Conservation (phyloP, 2,113 vertebrate species). For the Sphaerodactylus townsendi region DNA sequence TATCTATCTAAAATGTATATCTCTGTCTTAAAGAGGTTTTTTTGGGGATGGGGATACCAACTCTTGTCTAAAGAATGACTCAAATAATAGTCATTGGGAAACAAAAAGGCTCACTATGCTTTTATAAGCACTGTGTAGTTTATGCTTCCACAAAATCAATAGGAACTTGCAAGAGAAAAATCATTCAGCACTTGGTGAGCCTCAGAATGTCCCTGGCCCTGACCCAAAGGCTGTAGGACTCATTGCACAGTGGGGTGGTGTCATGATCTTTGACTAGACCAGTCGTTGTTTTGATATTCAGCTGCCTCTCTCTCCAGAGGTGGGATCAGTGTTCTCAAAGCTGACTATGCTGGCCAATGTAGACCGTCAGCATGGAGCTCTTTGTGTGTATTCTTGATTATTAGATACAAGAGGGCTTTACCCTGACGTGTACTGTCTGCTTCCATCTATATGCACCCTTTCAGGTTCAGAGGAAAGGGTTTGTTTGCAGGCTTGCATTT, state of each 20-base stretch:
- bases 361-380: background rate
- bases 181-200: background rate
- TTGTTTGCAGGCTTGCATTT: background rate
- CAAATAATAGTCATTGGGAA: accelerated
- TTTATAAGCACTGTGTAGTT: background rate
- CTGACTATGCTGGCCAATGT: background rate
- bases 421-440: background rate
- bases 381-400: background rate
- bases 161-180: background rate
- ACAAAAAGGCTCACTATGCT: accelerated
- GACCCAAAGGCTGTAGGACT: background rate
- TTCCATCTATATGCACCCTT: background rate
- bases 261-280: background rate
- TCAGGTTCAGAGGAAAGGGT: background rate
- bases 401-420: background rate
- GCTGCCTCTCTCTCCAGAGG: background rate
- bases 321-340: background rate
- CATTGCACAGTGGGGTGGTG: background rate
- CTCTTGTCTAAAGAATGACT: background rate
- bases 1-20: too few relatives aligned
- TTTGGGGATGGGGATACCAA: too few relatives aligned
- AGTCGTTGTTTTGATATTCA: background rate
- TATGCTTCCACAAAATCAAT: background rate
- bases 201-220: background rate
- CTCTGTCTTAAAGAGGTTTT: background rate